A percentile compares a stretch with the other conserved stretches of the same genome.
These are phyloP conservation scores for Anguilla rostrata DNA, from an alignment of 2,113 vertebrate species.

Conservation along the genomic window DNA sequence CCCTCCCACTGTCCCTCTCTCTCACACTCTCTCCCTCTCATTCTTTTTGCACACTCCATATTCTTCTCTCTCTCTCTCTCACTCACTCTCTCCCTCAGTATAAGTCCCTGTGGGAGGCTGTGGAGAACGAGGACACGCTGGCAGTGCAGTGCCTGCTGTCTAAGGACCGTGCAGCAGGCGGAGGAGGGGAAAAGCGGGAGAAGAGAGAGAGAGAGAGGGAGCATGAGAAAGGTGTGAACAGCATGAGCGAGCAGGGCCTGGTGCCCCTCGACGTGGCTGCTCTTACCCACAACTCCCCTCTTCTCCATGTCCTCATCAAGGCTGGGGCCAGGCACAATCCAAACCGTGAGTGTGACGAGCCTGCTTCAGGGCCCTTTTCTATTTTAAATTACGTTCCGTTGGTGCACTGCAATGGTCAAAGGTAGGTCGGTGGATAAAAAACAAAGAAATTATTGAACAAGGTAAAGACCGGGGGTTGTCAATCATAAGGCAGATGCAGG, in stretches of 20 bases:
- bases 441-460: too few species aligned
- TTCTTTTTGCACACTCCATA: not conserved
- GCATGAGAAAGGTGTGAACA: slow-evolving; percentile 63
- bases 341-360: slow-evolving; percentile 56
- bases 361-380: too few species aligned
- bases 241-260: slow-evolving; percentile 66
- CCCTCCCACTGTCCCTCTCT: not conserved
- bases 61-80: slow-evolving; percentile 13
- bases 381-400: too few species aligned
- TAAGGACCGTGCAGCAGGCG: slow-evolving; percentile 40
- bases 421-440: too few species aligned
- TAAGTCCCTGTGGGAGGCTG: slow-evolving; percentile 68
- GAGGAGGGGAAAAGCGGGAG: slow-evolving; percentile 54
- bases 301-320: slow-evolving; percentile 66
- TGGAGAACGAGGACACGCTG: slow-evolving; percentile 72
- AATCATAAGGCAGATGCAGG: too few species aligned
- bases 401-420: too few species aligned
- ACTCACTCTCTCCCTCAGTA: slow-evolving; percentile 55
- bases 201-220: slow-evolving; percentile 56
- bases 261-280: slow-evolving; percentile 70
- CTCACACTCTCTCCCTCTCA: not conserved
- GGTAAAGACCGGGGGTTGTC: too few species aligned
- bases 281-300: slow-evolving; percentile 68
- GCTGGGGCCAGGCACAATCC: slow-evolving; percentile 70
- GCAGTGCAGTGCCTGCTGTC: slow-evolving; percentile 67